phyloP scores from a whole-genome alignment of 2,113 vertebrate genomes.

The Zapus hudsonius region DNA sequence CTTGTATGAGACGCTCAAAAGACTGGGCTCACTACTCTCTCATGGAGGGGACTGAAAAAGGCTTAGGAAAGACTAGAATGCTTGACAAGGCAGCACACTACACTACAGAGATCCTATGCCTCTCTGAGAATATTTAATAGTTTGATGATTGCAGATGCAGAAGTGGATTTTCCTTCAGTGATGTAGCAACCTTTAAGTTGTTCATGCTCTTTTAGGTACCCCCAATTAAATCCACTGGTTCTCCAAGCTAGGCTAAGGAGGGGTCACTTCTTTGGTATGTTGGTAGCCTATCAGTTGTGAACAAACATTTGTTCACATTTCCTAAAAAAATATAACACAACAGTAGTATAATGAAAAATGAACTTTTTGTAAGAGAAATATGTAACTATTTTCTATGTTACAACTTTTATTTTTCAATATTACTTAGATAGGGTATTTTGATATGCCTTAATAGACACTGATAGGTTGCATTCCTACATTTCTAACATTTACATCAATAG shows the following conservation, averaged over 20 bases:
- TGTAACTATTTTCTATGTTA: background rate
- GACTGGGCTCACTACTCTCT: background rate
- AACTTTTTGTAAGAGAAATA: constrained; percentile 27
- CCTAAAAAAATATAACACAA: background rate
- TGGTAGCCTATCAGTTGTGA: background rate
- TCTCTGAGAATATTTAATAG: background rate
- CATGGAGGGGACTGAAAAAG: background rate
- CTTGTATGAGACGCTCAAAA: background rate
- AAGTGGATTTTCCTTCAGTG: background rate
- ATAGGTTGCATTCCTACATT: background rate
- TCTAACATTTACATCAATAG: constrained; percentile 50
- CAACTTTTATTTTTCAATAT: constrained; percentile 28
- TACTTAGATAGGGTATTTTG: background rate
- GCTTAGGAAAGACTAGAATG: too few species aligned
- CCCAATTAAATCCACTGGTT: background rate
- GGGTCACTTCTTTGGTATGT: background rate
- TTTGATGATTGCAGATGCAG: background rate
- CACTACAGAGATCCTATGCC: background rate
- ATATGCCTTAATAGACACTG: background rate
- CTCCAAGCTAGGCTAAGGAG: background rate
- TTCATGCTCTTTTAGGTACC: background rate
- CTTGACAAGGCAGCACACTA: background rate
- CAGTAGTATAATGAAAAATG: background rate
- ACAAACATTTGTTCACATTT: background rate
- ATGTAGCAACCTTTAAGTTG: background rate